These are phyloP conservation scores for Tringa solitaria DNA, from an alignment of 2,113 vertebrate species.

Conservation along the genomic window DNA sequence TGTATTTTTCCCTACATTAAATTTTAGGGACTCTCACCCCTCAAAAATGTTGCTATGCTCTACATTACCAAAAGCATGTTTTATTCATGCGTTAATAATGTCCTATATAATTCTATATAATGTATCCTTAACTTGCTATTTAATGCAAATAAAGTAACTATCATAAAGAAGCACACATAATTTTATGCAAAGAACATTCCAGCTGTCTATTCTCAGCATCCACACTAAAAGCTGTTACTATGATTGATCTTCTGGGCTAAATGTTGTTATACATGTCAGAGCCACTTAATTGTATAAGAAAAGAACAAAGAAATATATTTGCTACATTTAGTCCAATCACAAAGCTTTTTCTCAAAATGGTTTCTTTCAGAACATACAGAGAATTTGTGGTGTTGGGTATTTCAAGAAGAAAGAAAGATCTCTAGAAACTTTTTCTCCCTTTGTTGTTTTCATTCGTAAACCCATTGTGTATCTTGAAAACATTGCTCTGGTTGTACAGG, in stretches of 20 bases:
- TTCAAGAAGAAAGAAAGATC: background rate
- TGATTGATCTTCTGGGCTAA: background rate
- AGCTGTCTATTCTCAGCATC: background rate
- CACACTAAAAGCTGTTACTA: background rate
- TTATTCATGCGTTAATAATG: conserved; percentile 39
- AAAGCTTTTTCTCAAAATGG: background rate
- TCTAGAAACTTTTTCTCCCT: background rate
- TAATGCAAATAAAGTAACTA: background rate
- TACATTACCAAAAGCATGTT: background rate
- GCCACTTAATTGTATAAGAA: background rate
- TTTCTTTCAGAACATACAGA: background rate
- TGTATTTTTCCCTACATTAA: background rate
- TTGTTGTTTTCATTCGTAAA: conserved; percentile 5
- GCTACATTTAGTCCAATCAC: background rate
- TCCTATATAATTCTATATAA: background rate
- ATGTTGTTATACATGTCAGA: background rate
- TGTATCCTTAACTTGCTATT: background rate
- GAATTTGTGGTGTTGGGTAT: background rate
- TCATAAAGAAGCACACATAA: background rate
- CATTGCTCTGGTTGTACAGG: conserved; percentile 4
- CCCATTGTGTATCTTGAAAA: conserved; percentile 2
- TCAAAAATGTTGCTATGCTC: background rate
- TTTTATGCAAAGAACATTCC: background rate
- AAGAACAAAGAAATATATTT: background rate
- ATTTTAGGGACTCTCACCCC: background rate